Conservation (phyloP, 2,113 vertebrate species). For the Rhinolophus ferrumequinum region DNA sequence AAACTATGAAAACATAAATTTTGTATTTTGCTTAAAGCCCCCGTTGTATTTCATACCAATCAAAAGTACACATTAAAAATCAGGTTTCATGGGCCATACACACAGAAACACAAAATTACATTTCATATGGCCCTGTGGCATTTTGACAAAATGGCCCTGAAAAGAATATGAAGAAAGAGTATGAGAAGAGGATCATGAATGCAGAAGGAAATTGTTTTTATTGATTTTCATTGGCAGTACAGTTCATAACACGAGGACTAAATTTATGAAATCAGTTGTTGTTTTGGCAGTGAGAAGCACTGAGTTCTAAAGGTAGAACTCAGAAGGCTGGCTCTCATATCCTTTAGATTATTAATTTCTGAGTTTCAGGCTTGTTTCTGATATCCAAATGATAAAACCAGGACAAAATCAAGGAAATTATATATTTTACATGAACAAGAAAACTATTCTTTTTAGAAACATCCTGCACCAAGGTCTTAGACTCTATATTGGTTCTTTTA, state of each 20-base stretch:
- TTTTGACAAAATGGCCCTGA: constrained; percentile 85
- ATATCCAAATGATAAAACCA: constrained; percentile 50
- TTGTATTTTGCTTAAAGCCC: background rate
- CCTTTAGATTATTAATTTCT: constrained; percentile 68
- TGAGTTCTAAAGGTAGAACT: background rate
- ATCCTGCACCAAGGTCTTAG: background rate
- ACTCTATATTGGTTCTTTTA: constrained; percentile 63
- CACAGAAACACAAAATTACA: constrained; percentile 77
- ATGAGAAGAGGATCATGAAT: constrained; percentile 82
- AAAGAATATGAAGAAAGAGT: constrained; percentile 84
- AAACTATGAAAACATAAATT: background rate
- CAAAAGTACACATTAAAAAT: constrained; percentile 67
- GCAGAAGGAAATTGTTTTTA: constrained; percentile 90
- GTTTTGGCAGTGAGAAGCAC: constrained; percentile 70
- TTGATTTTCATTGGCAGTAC: constrained; percentile 88
- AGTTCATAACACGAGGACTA: constrained; percentile 85
- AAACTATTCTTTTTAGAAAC: constrained; percentile 46
- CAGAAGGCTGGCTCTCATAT: constrained; percentile 53
- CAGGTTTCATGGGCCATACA: constrained; percentile 56
- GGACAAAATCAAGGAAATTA: constrained; percentile 50
- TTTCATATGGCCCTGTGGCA: constrained; percentile 80
- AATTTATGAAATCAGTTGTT: constrained; percentile 85
- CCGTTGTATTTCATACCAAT: constrained; percentile 48
- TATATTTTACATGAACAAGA: constrained; percentile 61
- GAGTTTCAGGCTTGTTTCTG: background rate